Base-by-base conservation (phyloP, 2,888 invertebrate species). In the Dioctria rufipes region DNA sequence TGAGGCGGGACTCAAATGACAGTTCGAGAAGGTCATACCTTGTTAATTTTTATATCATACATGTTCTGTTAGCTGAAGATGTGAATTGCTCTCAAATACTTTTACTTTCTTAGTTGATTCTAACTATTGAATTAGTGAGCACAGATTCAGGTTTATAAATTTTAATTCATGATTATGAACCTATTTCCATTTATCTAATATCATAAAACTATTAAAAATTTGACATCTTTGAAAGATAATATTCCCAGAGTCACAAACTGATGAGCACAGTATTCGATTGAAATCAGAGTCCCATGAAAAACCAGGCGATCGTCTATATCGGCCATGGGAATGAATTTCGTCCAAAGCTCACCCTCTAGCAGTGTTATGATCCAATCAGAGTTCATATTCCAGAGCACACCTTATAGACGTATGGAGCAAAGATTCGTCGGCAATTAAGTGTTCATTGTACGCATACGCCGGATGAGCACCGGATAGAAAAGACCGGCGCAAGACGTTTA, bases 291-390 rank as follows among this genome's bases (percentile, higher is more conserved):
- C 77, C 77, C 77, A 77, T 77, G 77, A 77, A 77, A 63, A 8
- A n/a, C 46, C 49, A 46, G n/a, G 77, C 77, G 63, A 77, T 77
- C 77, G 63, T 63, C 63, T 77, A 77, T 49, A 49, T 77, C 77
- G 77, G 77, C 77, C 77, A 77, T 77, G 77, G 77, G 77, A 77
- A 77, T 63, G 77, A 49, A 49, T 49, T n/a, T 63, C 73, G 42
- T 25, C 11, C 61, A 77, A 63, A 77, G 58, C n/a, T 63, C 77
- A 77, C 77, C 77, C 61, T 46, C 49, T 58, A 25, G n/a, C 39
- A 60, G 73, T 60, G 63, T 40, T 58, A 77, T 77, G 49, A 63
- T 63, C 77, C 54, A 77, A 77, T 77, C 77, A 77, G 43, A 54
- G 77, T 54, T 73, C 58, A 40, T 73, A 73, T 13, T 25, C 25